Percentiles rank a stretch among this genome's conserved stretches.
Conservation (phyloP, 2,888 invertebrate genomes). For the Rhingia campestris region DNA sequence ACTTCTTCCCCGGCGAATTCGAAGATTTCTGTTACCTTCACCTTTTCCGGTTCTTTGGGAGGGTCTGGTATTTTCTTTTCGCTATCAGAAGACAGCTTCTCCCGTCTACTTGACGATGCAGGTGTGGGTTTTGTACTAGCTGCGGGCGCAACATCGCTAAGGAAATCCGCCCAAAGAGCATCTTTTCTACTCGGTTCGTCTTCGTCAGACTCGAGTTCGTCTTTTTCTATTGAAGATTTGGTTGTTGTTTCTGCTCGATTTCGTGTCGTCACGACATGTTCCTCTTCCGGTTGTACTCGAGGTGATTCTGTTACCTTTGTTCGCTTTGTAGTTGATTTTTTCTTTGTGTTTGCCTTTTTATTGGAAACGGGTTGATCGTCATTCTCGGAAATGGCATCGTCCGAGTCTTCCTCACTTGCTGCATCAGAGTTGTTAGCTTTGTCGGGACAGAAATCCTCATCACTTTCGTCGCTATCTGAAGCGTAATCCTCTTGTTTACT, state of each 20-base stretch:
- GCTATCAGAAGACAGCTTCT: conserved; percentile 8
- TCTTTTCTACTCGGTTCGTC: conserved; percentile 89
- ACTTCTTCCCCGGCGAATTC: conserved; percentile 95
- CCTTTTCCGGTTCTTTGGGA: conserved; percentile 81
- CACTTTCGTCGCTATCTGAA: conserved; percentile 89
- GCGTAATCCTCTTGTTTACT: conserved; percentile 83
- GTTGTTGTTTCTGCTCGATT: conserved; percentile 50
- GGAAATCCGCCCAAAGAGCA: conserved; percentile 91
- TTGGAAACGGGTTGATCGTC: conserved; percentile 80
- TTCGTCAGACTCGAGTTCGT: conserved; percentile 82
- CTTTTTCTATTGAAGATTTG: conserved; percentile 77
- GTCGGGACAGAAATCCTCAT: conserved; percentile 90
- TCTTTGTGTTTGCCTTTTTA: conserved; percentile 75
- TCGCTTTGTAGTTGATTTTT: conserved; percentile 63
- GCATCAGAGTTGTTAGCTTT: conserved; percentile 82
- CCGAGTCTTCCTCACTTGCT: conserved; percentile 85
- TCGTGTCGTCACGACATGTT: conserved; percentile 60
- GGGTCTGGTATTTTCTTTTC: conserved; percentile 44
- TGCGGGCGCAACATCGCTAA: conserved; percentile 85
- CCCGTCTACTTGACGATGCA: conserved; percentile 53
- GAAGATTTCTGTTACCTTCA: conserved; percentile 87
- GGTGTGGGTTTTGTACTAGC: conserved; percentile 75
- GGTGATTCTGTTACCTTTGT: conserved; percentile 77
- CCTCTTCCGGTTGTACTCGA: conserved; percentile 54
- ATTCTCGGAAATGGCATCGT: conserved; percentile 85